These are phyloP conservation scores for Arizona elegans DNA, from an alignment of 2,113 vertebrate genomes.

Conservation along the genomic window DNA sequence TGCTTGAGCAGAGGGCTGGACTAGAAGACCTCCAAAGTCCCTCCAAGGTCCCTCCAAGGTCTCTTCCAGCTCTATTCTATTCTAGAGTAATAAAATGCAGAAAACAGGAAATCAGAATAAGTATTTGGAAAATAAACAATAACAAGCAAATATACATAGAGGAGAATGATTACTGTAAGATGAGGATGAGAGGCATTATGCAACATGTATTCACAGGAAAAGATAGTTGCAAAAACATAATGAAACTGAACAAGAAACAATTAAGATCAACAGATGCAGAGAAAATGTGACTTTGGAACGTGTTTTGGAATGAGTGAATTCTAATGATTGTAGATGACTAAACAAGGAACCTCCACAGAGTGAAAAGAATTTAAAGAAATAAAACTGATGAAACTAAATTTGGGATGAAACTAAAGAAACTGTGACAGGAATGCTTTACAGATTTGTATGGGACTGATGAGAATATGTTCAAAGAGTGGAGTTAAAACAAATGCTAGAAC, in stretches of 20 bases:
- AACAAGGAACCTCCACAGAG: not conserved
- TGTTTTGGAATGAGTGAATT: not conserved
- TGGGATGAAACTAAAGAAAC: not conserved
- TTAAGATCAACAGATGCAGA: not conserved
- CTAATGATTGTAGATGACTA: not conserved
- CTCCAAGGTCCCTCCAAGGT: too few species aligned
- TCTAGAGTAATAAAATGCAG: not conserved
- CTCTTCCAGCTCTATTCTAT: too few species aligned
- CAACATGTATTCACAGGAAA: not conserved
- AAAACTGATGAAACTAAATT: not conserved
- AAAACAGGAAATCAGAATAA: not conserved
- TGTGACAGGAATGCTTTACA: not conserved
- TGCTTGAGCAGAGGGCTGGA: too few species aligned
- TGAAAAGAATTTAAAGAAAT: not conserved
- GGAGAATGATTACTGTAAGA: not conserved
- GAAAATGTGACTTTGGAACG: not conserved
- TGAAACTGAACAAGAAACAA: not conserved
- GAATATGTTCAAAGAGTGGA: not conserved
- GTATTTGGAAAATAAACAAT: not conserved
- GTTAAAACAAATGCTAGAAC: not conserved
- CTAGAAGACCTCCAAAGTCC: too few species aligned
- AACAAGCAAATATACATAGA: not conserved
- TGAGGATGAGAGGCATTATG: not conserved
- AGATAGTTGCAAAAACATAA: not conserved
- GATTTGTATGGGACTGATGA: not conserved